These are phyloP conservation scores for Okapia johnstoni DNA, from an alignment of 2,113 vertebrate genomes.

Conservation along the genomic window DNA sequence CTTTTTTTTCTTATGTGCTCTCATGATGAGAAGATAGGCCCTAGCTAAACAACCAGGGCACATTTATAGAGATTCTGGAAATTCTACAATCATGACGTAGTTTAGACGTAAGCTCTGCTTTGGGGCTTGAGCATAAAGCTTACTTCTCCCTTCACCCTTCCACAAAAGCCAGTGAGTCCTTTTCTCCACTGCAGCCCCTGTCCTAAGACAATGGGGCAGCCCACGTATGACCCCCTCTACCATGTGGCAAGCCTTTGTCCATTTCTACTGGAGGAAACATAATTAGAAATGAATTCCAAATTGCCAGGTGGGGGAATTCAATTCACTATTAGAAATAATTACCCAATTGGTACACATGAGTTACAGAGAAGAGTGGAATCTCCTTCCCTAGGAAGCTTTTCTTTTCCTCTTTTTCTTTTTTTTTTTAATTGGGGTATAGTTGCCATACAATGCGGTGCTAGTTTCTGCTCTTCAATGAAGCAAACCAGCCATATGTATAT, in stretches of 20 bases:
- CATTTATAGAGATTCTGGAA: neutral
- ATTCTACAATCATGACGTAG: neutral
- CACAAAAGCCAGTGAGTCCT: rapidly evolving
- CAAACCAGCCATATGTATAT: neutral
- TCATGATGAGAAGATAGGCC: neutral
- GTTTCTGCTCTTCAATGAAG: neutral
- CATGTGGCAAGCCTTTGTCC: neutral
- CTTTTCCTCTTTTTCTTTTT: neutral
- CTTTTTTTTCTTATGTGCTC: neutral
- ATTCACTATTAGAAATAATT: neutral
- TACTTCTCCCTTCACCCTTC: neutral
- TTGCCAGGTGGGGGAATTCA: neutral
- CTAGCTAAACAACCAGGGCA: neutral
- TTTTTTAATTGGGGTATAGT: neutral
- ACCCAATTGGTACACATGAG: neutral
- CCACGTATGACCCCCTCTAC: neutral
- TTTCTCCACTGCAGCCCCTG: neutral
- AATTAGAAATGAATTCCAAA: neutral
- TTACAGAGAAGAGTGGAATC: neutral
- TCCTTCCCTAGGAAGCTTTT: neutral
- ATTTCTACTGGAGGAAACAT: neutral
- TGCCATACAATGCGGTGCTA: neutral
- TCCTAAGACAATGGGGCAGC: neutral
- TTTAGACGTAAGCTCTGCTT: neutral
- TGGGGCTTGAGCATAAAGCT: neutral